A percentile compares a stretch with the other conserved stretches of the same genome.
Evolutionary conservation across 2,797 vertebrate species (phyloP).

Genomic region (Lepilemur ruficaudatus): DNA sequence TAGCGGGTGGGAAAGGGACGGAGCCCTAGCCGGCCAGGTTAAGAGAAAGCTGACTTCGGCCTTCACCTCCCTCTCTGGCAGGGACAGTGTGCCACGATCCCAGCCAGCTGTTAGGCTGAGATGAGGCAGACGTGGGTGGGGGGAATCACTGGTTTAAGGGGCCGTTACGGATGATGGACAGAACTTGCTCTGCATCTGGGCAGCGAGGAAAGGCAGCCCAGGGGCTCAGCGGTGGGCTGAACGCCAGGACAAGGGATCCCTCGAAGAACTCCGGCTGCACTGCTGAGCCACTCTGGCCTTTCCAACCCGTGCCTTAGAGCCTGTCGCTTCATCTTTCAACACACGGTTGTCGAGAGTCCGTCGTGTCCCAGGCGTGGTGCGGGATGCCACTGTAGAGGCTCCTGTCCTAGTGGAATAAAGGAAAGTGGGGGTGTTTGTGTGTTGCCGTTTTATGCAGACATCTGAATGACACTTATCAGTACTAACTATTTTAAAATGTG

Average conservation of each 20-base stretch:
- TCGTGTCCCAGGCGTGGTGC: background rate
- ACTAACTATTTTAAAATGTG: background rate
- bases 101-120: background rate
- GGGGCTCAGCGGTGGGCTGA: background rate
- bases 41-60: background rate
- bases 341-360: rapidly evolving
- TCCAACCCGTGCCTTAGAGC: rapidly evolving
- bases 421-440: rapidly evolving
- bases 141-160: no score
- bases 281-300: background rate
- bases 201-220: rapidly evolving
- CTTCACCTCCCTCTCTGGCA: background rate
- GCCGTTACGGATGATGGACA: background rate
- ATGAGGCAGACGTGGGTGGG: background rate
- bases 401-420: background rate
- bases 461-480: background rate
- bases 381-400: background rate
- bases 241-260: background rate
- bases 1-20: background rate
- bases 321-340: rapidly evolving
- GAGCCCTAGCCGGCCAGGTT: background rate
- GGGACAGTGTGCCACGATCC: rapidly evolving
- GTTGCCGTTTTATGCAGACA: background rate
- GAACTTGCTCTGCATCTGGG: background rate
- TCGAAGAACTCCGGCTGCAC: background rate